Evolutionary conservation across 2,113 vertebrate species (phyloP).

Genomic region (Podarcis raffonei): DNA sequence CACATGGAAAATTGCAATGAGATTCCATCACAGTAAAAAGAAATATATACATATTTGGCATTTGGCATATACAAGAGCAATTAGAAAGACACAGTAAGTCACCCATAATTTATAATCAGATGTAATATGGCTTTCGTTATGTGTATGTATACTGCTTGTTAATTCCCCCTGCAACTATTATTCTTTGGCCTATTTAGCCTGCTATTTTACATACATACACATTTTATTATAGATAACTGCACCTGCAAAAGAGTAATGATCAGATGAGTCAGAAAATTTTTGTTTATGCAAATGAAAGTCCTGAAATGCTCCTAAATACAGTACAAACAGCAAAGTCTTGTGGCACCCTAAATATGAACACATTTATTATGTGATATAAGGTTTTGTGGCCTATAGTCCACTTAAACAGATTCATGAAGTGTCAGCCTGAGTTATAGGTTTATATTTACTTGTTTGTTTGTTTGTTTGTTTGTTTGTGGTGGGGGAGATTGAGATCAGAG

Average conservation of each 20-base stretch:
- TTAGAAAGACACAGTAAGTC: background rate
- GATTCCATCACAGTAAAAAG: background rate
- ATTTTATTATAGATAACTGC: background rate
- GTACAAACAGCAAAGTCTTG: no score
- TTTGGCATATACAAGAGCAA: background rate
- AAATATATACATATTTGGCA: slow-evolving; percentile 34
- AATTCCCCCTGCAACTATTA: background rate
- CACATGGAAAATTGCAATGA: slow-evolving; percentile 26
- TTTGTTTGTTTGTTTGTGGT: no score
- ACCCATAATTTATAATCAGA: background rate
- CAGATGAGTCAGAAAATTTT: background rate
- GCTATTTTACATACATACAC: background rate
- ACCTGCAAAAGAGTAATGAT: background rate
- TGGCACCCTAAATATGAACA: no score
- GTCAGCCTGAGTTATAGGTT: no score
- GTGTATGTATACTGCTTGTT: background rate
- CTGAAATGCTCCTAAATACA: background rate
- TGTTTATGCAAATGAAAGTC: background rate
- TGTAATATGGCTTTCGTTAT: background rate
- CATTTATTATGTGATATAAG: no score
- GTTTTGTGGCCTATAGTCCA: no score
- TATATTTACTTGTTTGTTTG: no score
- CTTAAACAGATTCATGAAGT: no score
- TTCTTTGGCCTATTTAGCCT: background rate
- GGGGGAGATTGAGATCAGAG: no score